phyloP scores from a whole-genome alignment of 2,888 invertebrate species.

The Pseudococcus viburni region DNA sequence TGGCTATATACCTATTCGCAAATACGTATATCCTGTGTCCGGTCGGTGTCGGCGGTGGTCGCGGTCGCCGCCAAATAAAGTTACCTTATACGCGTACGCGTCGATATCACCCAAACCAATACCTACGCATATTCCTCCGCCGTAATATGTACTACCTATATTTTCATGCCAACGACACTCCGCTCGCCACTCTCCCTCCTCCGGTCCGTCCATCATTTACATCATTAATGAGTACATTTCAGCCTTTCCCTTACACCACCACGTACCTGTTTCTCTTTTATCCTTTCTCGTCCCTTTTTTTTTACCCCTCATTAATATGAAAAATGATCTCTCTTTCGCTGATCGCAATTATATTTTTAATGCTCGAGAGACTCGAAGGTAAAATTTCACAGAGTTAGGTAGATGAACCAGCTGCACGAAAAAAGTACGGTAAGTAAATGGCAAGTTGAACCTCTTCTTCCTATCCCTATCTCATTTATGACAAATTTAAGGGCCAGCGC shows the following conservation, averaged over 20 bases:
- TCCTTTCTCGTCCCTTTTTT: not conserved
- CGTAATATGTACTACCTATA: not conserved
- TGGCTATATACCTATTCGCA: too few species aligned
- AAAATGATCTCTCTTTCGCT: not conserved
- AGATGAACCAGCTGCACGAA: too few species aligned
- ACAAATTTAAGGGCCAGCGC: too few species aligned
- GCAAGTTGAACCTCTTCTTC: too few species aligned
- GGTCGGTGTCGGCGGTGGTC: not conserved
- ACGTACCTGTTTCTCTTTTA: not conserved
- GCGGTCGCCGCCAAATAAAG: not conserved
- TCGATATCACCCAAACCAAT: constrained; percentile 6
- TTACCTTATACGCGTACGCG: constrained; percentile 2
- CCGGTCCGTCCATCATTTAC: not conserved
- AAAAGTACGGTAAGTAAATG: too few species aligned
- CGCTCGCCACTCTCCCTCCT: not conserved
- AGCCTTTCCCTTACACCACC: not conserved
- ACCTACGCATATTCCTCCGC: not conserved
- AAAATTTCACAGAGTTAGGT: not conserved
- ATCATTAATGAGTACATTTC: not conserved
- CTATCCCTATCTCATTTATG: too few species aligned
- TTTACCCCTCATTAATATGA: not conserved
- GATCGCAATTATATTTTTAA: not conserved
- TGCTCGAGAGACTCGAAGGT: constrained; percentile 1
- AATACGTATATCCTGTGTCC: not conserved
- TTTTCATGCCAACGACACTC: not conserved